Evolutionary conservation across 1,140 invertebrate species (phyloP), one percentile per base, ranked within the genome.

Genomic region (Drosophila asahinai): DNA sequence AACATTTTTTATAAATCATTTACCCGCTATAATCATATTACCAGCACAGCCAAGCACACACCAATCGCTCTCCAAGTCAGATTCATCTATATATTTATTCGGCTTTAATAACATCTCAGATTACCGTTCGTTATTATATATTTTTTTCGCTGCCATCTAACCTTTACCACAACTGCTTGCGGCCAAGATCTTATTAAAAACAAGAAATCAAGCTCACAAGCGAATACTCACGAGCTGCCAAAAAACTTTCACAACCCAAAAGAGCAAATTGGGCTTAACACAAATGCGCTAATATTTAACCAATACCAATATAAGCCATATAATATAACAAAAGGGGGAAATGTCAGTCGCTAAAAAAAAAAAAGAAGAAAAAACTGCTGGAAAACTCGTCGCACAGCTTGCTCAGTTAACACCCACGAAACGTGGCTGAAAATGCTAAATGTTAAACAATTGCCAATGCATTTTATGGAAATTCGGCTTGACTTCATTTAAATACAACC

Each of bases 251-350:
- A 89, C 86, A 71, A 77, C 42, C 45, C 60, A 64, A 81, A 74
- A 27, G 38, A 64, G 62, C 78, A 48, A 77, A 58, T 81, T 89
- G 68, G 79, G 72, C 82, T 80, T 87, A 87, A 87, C 83, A 87
- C 71, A 68, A 90, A 75, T 90, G 67, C 64, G 84, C 78, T 89
- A 87, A 90, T 87, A 90, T 84, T 80, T 87, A 79, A 80, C 76
- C 77, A 80, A 80, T 58, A 78, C 66, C 40, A 27, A 59, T 51
- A 54, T 68, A 61, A 59, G 40, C 33, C 66, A 51, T 64, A 66
- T 52, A 48, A 59, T 62, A 30, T 66, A 83, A 77, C 79, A 59
- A 57, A 67, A 64, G 27, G 38, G 43, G 62, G 55, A 75, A 77
- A 77, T 73, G 57, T 48, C 68, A 74, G 65, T 15, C 15, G 48